Percentiles rank a stretch among this genome's conserved stretches.
These are phyloP conservation scores for Bombylius discolor DNA, from an alignment of 2,888 invertebrate genomes.

Conservation along the genomic window DNA sequence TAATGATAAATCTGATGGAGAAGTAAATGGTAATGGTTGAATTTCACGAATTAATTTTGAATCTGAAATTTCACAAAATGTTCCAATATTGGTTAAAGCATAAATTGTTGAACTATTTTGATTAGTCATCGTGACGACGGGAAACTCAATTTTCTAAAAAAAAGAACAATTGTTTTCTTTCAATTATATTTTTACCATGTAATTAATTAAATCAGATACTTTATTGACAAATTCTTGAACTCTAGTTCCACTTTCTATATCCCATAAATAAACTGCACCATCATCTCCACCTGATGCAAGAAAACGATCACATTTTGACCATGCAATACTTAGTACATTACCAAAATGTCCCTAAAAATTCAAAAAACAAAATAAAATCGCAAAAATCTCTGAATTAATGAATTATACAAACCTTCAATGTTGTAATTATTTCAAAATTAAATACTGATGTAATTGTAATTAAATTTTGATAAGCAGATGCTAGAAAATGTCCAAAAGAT, in stretches of 20 bases:
- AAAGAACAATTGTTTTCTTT: no score
- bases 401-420: constrained; percentile 22
- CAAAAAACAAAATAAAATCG: not conserved
- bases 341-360: constrained; percentile 66
- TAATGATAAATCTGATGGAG: constrained; percentile 11
- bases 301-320: constrained; percentile 48
- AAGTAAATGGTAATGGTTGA: constrained; percentile 15
- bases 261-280: constrained; percentile 88
- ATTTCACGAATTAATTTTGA: constrained; percentile 31
- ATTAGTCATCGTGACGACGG: constrained; percentile 13
- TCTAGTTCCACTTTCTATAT: constrained; percentile 56
- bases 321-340: constrained; percentile 39
- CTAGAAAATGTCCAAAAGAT: constrained; percentile 78
- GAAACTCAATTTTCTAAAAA: constrained; percentile 48
- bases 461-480: constrained; percentile 75
- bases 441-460: constrained; percentile 75
- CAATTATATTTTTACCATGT: not conserved
- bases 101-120: constrained; percentile 18
- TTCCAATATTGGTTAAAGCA: constrained; percentile 30
- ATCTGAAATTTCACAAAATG: constrained; percentile 30
- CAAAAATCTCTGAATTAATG: no score
- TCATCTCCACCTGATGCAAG: constrained; percentile 78
- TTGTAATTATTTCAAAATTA: constrained; percentile 54
- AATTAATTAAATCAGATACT: constrained; percentile 1
- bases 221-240: constrained; percentile 72